Evolutionary conservation across 2,113 vertebrate genomes (phyloP).

Genomic region (Chionomys nivalis): DNA sequence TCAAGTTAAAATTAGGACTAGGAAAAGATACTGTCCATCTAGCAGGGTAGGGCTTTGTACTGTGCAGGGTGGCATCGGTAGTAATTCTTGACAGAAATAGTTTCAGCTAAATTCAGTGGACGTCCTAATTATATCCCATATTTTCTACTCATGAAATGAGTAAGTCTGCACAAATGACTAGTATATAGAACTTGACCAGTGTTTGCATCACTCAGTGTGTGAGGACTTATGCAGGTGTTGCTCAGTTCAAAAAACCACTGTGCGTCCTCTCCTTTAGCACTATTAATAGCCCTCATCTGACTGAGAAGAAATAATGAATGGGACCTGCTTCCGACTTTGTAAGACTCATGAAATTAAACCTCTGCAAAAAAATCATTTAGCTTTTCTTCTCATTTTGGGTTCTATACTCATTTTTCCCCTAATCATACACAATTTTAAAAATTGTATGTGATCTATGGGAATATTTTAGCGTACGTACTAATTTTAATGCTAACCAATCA

Average conservation of each 20-base stretch:
- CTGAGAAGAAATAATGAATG: neutral
- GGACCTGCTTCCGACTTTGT: neutral
- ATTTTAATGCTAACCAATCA: conserved; percentile 48
- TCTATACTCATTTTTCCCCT: neutral
- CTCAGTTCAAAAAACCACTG: neutral
- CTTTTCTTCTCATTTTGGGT: conserved; percentile 14
- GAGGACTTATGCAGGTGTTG: neutral
- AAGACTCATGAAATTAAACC: conserved; percentile 7
- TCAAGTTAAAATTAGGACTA: conserved; percentile 73
- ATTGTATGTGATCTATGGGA: neutral
- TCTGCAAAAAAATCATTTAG: neutral
- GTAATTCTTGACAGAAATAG: conserved; percentile 47
- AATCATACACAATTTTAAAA: neutral
- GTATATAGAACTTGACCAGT: conserved; percentile 35
- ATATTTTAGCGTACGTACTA: conserved; percentile 13
- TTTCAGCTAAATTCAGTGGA: conserved; percentile 54
- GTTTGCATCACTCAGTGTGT: neutral
- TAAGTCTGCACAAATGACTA: neutral
- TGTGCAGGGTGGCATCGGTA: conserved; percentile 26
- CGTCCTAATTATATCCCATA: conserved; percentile 28
- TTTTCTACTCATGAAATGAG: conserved; percentile 52
- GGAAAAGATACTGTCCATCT: conserved; percentile 30
- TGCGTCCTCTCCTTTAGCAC: neutral
- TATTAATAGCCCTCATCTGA: conserved; percentile 12
- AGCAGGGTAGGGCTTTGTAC: neutral